Evolutionary conservation across 2,888 invertebrate genomes (phyloP).

Genomic region (Liposcelis brunnea): DNA sequence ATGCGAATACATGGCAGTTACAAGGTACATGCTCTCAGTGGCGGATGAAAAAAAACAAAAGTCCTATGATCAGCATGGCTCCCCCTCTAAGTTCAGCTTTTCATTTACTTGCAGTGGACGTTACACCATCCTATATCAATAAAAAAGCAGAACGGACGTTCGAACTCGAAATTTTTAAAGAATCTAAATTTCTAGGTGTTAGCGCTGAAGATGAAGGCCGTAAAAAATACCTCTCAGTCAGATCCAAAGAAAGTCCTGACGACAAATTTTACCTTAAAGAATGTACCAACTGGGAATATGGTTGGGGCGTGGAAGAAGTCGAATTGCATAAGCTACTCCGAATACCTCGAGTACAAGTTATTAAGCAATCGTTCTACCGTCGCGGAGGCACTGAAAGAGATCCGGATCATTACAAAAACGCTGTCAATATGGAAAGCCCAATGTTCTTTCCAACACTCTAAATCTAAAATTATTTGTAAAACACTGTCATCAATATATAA

Average conservation of each 20-base stretch:
- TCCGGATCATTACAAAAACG: background rate
- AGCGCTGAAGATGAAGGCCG: slow-evolving; percentile 1
- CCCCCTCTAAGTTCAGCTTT: too few species aligned
- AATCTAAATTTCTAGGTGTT: background rate
- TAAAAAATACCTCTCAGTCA: background rate
- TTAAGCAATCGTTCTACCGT: slow-evolving; percentile 3
- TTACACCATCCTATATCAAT: too few species aligned
- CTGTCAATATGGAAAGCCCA: slow-evolving; percentile 2
- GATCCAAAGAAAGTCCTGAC: background rate
- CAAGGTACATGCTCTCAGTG: too few species aligned
- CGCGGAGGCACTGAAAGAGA: background rate
- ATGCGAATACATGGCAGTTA: too few species aligned
- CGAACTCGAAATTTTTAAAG: background rate
- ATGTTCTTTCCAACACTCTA: background rate
- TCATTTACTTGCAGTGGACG: too few species aligned
- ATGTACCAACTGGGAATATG: slow-evolving; percentile 4
- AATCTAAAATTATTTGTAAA: too few species aligned
- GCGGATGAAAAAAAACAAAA: too few species aligned
- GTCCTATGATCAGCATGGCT: too few species aligned
- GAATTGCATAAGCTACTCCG: background rate
- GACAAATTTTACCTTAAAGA: slow-evolving; percentile 3
- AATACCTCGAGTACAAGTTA: background rate
- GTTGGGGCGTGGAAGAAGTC: background rate
- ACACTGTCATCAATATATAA: too few species aligned
- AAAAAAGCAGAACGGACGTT: too few species aligned